Base-by-base conservation (phyloP, 2,888 invertebrate genomes). In the Strigamia crassipes region DNA sequence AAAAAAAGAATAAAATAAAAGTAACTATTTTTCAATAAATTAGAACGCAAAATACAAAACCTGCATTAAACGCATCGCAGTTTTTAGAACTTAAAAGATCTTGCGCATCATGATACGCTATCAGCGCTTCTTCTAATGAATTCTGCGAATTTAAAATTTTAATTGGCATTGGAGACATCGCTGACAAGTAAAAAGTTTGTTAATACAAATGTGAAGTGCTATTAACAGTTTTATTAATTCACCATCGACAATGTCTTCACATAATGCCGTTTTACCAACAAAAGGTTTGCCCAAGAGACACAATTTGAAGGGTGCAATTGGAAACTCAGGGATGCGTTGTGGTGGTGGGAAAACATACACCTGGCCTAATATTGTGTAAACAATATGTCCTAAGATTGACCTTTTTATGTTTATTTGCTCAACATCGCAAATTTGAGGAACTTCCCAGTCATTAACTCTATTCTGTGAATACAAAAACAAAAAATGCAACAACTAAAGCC, bases 291-390 rank as follows among this genome's bases (percentile, higher is more conserved):
- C 80, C 13, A 80, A 23, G n/a, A 80, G 5, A 46, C 80, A 80
- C n/a, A 46, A 10, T 27, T 12, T 42, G 12, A 42, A 80, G 51
- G 80, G 80, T 21, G 80, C 42, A 80, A 21, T 18, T 18, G 80
- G 80, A 21, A 46, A 80, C n/a, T 42, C 80, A 23, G 51, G 42
- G 2, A 80, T 51, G 23, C 27, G 46, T n/a, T 18, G 42, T 46
- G 80, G 80, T 51, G 80, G 80, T 13, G 80, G 80, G 23, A 80
- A 80, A 10, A 46, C 42, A 21, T 80, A 80, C 12, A 80, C 80
- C 18, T 46, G 80, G 8, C 51, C 1, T 6, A 80, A 42, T 21
- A 51, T 42, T 13, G 21, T 51, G 15, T 80, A 80, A 80, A 80
- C 51, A 23, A 51, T 21, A 21, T 80, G 80, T 23, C 80, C 80